Evolutionary conservation across 2,113 vertebrate genomes (phyloP).

Genomic region (Hipposideros armiger): DNA sequence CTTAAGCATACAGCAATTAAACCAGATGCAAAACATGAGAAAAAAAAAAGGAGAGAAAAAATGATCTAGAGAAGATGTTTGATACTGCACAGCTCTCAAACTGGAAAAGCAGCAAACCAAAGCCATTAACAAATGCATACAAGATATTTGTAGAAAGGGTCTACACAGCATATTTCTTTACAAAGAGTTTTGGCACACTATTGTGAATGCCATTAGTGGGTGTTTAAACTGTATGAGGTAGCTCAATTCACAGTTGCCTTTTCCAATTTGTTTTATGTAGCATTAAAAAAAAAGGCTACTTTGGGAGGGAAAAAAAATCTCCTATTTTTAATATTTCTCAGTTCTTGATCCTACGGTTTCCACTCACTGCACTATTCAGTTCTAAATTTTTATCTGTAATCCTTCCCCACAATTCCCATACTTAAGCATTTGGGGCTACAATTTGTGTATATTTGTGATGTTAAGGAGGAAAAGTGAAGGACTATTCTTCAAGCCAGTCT

Average conservation of each 20-base stretch:
- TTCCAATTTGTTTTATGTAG: background rate
- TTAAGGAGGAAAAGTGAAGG: background rate
- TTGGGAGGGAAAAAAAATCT: background rate
- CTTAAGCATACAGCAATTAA: background rate
- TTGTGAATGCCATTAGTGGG: background rate
- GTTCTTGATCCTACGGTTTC: background rate
- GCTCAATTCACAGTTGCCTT: background rate
- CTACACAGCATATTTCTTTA: background rate
- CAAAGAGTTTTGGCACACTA: background rate
- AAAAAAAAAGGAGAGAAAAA: background rate
- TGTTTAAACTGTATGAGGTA: background rate
- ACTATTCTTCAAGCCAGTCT: background rate
- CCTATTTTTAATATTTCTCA: background rate
- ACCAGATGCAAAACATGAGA: background rate
- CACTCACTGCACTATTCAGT: background rate
- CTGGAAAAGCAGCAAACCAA: background rate
- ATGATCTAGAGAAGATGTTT: background rate
- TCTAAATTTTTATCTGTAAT: background rate
- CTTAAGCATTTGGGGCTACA: background rate
- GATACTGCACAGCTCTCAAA: background rate
- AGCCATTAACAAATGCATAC: background rate
- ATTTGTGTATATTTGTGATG: background rate
- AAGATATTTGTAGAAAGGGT: background rate
- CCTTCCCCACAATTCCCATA: background rate
- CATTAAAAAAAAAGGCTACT: background rate